Conservation (phyloP, 2,113 vertebrate genomes). For the Sander vitreus region DNA sequence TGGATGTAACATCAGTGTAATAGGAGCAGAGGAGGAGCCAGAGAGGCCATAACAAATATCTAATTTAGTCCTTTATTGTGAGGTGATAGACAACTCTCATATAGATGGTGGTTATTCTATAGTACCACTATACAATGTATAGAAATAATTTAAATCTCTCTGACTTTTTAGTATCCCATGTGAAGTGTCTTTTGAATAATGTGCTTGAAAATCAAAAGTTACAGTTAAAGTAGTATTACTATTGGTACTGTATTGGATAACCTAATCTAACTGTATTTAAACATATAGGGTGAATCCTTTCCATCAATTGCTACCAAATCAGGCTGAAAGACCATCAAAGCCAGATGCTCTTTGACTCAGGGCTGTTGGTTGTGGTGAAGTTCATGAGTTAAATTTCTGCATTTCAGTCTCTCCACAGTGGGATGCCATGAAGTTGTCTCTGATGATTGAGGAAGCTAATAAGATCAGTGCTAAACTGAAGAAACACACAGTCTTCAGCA, state of each 20-base stretch:
- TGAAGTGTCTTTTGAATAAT: not conserved
- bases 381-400: constrained; percentile 37
- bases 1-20: not conserved
- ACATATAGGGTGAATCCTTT: not conserved
- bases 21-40: not conserved
- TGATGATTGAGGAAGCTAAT: constrained; percentile 97
- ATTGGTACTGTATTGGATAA: not conserved
- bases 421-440: constrained; percentile 93
- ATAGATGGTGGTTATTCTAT: not conserved
- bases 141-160: not conserved
- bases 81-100: not conserved
- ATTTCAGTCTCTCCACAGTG: constrained; percentile 87
- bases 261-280: not conserved
- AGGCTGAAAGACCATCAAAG: not conserved
- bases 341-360: not conserved
- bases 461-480: constrained; percentile 88
- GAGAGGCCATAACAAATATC: not conserved
- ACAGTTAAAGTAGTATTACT: too few species aligned
- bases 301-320: not conserved
- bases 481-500: constrained; percentile 89
- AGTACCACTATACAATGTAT: not conserved
- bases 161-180: not conserved
- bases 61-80: not conserved
- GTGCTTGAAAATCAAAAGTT: not conserved
- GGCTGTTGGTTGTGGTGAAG: not conserved